Evolutionary conservation across 1,140 invertebrate genomes (phyloP).

Genomic region (Lethocerus indicus): DNA sequence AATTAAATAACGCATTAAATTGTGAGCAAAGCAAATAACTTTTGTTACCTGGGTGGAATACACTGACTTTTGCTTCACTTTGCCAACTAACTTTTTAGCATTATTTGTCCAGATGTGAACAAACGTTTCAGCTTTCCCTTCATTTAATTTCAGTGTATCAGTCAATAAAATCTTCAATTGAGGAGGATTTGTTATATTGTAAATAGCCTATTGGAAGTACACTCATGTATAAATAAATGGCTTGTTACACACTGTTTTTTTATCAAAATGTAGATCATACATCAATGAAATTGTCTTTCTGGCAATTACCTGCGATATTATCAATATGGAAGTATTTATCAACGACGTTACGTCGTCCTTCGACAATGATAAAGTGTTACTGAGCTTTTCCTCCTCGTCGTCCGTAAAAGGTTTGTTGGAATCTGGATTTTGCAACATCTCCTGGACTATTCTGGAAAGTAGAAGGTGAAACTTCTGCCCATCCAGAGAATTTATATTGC

Average conservation of each 20-base stretch:
- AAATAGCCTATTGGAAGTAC: slow-evolving; percentile 8
- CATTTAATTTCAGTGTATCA: slow-evolving; percentile 11
- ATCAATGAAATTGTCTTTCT: not conserved
- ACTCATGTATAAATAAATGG: not conserved
- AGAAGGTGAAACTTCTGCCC: slow-evolving; percentile 14
- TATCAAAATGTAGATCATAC: not conserved
- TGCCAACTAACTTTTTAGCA: slow-evolving; percentile 13
- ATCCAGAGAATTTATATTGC: slow-evolving; percentile 13
- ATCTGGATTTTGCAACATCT: slow-evolving; percentile 1
- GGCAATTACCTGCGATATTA: slow-evolving; percentile 3
- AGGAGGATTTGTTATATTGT: slow-evolving; percentile 14
- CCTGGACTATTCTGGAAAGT: slow-evolving; percentile 9
- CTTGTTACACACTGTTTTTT: not conserved
- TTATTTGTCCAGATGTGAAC: slow-evolving; percentile 13
- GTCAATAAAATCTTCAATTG: slow-evolving; percentile 8
- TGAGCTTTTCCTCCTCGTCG: slow-evolving; percentile 15
- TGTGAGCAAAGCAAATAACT: not conserved
- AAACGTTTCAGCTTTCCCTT: slow-evolving; percentile 14
- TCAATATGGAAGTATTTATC: slow-evolving; percentile 2
- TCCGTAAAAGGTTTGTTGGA: slow-evolving; percentile 9
- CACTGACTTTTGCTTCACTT: slow-evolving; percentile 12
- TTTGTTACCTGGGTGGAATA: slow-evolving; percentile 12
- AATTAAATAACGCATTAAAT: no score
- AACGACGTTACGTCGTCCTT: not conserved
- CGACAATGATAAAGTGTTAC: slow-evolving; percentile 5